A percentile compares a stretch with the other conserved stretches of the same genome.
Conservation (phyloP, 2,797 vertebrate genomes). For the Sebastiscus tertius region DNA sequence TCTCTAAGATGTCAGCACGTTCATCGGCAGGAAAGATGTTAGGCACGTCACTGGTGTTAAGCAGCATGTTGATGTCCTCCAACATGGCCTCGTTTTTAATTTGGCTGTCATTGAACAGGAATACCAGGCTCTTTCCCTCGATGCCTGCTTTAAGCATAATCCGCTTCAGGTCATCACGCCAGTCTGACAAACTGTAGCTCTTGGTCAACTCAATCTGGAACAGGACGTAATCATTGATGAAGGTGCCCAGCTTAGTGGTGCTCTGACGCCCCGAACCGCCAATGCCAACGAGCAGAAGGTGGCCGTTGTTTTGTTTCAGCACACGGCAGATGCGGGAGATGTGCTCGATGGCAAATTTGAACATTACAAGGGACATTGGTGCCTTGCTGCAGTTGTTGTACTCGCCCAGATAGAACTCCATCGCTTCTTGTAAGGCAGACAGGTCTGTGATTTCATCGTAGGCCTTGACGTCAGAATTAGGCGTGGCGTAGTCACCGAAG, state of each 20-base stretch:
- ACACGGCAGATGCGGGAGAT: conserved; percentile 94
- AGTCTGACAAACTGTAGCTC: conserved; percentile 86
- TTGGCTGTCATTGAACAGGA: conserved; percentile 91
- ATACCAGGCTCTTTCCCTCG: conserved; percentile 83
- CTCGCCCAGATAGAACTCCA: conserved; percentile 92
- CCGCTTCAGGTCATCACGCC: conserved; percentile 91
- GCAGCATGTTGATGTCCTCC: conserved; percentile 93
- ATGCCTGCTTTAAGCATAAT: conserved; percentile 91
- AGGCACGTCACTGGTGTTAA: conserved; percentile 93
- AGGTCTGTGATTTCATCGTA: conserved; percentile 93
- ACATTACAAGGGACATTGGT: conserved; percentile 94
- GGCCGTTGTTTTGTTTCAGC: conserved; percentile 92
- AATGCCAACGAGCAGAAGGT: conserved; percentile 90
- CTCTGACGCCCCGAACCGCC: conserved; percentile 93
- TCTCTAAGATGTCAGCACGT: conserved; percentile 91
- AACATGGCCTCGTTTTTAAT: conserved; percentile 92
- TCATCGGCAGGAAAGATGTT: conserved; percentile 93
- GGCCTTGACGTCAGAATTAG: conserved; percentile 77
- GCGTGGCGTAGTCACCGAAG: conserved; percentile 90
- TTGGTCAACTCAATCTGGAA: conserved; percentile 94
- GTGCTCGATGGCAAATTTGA: conserved; percentile 94
- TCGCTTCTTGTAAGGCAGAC: conserved; percentile 79
- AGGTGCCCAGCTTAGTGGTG: conserved; percentile 88
- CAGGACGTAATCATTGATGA: conserved; percentile 89
- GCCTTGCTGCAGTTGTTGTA: conserved; percentile 92